These are phyloP conservation scores for Ctenodactylus gundi DNA, from an alignment of 2,113 vertebrate species.

Conservation along the genomic window DNA sequence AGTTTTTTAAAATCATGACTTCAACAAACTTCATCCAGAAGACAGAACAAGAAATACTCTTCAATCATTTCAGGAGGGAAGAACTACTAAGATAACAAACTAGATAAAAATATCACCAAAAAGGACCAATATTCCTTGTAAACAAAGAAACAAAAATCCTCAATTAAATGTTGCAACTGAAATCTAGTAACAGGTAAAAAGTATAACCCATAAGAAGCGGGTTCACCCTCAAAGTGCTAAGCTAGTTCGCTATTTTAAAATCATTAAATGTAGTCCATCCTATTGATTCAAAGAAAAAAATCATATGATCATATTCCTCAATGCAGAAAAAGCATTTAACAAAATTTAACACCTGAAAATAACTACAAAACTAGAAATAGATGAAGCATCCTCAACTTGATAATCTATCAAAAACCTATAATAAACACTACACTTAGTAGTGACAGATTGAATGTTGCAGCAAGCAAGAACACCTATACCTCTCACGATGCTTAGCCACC, in stretches of 20 bases:
- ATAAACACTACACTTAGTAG: not conserved
- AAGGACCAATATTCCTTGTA: not conserved
- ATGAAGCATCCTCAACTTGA: conserved; percentile 14
- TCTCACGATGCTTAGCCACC: not conserved
- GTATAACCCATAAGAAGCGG: not conserved
- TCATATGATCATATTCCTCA: not conserved
- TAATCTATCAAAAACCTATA: not conserved
- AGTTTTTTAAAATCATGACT: conserved; percentile 51
- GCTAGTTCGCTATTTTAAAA: conserved; percentile 10
- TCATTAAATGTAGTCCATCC: not conserved
- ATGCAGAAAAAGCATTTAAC: not conserved
- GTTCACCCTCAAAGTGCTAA: conserved; percentile 17
- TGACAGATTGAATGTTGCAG: not conserved
- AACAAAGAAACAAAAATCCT: conserved; percentile 41
- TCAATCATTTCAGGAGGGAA: conserved; percentile 38
- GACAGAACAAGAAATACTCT: not conserved
- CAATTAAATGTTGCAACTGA: conserved; percentile 37
- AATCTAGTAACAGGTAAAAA: conserved; percentile 6
- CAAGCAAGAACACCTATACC: not conserved
- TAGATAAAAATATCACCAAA: not conserved
- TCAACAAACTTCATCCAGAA: conserved; percentile 24
- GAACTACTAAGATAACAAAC: conserved; percentile 20
- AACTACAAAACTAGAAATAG: conserved; percentile 19
- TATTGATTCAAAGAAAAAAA: conserved; percentile 52
- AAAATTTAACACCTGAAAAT: conserved; percentile 30